Percentiles rank a stretch among this genome's conserved stretches.
Conservation (phyloP, 2,888 invertebrate genomes). For the Lycia hirtaria region DNA sequence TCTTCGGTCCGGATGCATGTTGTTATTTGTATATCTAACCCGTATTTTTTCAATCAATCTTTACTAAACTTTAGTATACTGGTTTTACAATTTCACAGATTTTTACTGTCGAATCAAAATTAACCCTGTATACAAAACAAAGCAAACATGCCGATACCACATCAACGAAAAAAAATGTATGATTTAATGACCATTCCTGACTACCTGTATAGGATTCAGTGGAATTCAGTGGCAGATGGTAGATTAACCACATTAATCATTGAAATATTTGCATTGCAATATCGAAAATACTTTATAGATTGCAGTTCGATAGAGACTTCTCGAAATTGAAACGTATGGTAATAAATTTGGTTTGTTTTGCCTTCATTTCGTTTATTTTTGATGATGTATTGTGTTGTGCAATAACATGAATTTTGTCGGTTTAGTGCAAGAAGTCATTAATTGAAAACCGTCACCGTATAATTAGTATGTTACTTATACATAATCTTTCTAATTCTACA, state of each 20-base stretch:
- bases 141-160: too few relatives aligned
- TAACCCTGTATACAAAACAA: too few relatives aligned
- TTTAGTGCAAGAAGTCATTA: neutral
- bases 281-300: conserved; percentile 66
- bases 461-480: too few relatives aligned
- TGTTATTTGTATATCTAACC: too few relatives aligned
- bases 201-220: conserved; percentile 64
- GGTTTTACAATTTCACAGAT: too few relatives aligned
- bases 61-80: too few relatives aligned
- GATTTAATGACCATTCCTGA: conserved; percentile 50
- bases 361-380: conserved; percentile 36
- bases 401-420: neutral
- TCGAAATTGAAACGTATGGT: conserved; percentile 47
- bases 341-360: conserved; percentile 49
- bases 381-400: conserved; percentile 1
- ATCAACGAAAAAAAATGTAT: conserved; percentile 34
- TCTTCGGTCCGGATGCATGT: too few relatives aligned
- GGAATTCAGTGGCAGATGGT: conserved; percentile 82
- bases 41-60: too few relatives aligned
- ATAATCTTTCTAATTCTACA: neutral
- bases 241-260: conserved; percentile 77
- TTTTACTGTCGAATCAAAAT: too few relatives aligned
- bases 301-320: conserved; percentile 61
- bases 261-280: conserved; percentile 68
- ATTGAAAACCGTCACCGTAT: too few relatives aligned